Conservation (phyloP, 2,113 vertebrate genomes). For the Tautogolabrus adspersus region DNA sequence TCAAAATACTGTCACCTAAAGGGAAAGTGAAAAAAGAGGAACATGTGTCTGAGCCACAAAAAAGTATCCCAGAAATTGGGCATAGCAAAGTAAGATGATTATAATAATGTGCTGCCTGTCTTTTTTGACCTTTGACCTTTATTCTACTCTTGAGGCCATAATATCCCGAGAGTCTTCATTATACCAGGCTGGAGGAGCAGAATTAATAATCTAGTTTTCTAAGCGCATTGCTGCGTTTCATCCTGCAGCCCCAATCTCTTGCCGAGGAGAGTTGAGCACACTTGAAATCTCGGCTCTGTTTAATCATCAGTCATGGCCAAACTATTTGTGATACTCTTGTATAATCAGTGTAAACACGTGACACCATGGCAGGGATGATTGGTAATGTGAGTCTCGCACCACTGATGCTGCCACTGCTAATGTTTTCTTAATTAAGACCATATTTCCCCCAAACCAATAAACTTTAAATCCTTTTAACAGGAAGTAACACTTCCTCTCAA, state of each 20-base stretch:
- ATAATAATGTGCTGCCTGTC: conserved; percentile 28
- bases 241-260: neutral
- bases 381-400: conserved; percentile 11
- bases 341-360: conserved; percentile 27
- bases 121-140: conserved; percentile 52
- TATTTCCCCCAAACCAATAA: conserved; percentile 23
- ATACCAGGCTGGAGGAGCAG: conserved; percentile 21
- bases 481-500: conserved; percentile 14
- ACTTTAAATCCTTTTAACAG: conserved; percentile 25
- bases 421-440: conserved; percentile 31
- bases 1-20: neutral
- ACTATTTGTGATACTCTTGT: neutral
- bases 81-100: conserved; percentile 43
- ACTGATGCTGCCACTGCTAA: conserved; percentile 7
- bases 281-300: neutral
- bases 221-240: conserved; percentile 5
- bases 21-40: neutral
- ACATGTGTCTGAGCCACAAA: conserved; percentile 1
- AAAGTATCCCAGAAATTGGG: conserved; percentile 26
- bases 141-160: conserved; percentile 18
- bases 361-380: conserved; percentile 1
- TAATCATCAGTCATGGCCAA: neutral
- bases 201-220: conserved; percentile 21
- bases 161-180: conserved; percentile 62
- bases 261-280: neutral